A percentile compares a stretch with the other conserved stretches of the same genome.
Evolutionary conservation across 2,888 invertebrate species (phyloP).

Genomic region (Drosophila mayaguana): DNA sequence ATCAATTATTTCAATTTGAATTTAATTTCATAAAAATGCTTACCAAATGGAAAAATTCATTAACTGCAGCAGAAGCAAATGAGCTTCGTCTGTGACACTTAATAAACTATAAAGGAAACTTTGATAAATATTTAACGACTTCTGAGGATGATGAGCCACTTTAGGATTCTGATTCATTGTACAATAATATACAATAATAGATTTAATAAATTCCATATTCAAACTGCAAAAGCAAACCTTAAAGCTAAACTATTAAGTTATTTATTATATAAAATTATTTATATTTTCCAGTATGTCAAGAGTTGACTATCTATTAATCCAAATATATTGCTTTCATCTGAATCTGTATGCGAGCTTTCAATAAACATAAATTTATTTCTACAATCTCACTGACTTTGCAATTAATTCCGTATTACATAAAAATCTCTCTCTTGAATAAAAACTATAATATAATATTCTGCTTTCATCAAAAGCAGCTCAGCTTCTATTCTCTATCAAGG

Average conservation of each 20-base stretch:
- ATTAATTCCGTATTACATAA: no score
- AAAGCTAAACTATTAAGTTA: not conserved
- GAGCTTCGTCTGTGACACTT: not conserved
- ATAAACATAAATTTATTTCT: no score
- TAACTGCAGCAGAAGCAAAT: slow-evolving; percentile 4
- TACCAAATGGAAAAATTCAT: slow-evolving; percentile 26
- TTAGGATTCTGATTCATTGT: not conserved
- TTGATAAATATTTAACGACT: not conserved
- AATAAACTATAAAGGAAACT: not conserved
- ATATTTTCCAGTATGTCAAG: not conserved
- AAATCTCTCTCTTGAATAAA: no score
- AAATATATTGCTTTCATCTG: no score
- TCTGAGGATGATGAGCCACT: not conserved
- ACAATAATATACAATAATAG: not conserved
- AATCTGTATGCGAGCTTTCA: not conserved
- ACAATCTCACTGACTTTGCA: no score
- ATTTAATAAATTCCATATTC: not conserved
- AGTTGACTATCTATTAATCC: not conserved
- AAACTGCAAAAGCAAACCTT: not conserved
- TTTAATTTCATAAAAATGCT: not conserved
- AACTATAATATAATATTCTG: no score
- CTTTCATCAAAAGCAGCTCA: not conserved
- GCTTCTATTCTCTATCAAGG: slow-evolving; percentile 2
- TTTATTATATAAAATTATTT: not conserved
- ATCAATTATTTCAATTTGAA: slow-evolving; percentile 30